phyloP scores from a whole-genome alignment of 2,797 vertebrate genomes.

The Melanotaenia pygmaea region DNA sequence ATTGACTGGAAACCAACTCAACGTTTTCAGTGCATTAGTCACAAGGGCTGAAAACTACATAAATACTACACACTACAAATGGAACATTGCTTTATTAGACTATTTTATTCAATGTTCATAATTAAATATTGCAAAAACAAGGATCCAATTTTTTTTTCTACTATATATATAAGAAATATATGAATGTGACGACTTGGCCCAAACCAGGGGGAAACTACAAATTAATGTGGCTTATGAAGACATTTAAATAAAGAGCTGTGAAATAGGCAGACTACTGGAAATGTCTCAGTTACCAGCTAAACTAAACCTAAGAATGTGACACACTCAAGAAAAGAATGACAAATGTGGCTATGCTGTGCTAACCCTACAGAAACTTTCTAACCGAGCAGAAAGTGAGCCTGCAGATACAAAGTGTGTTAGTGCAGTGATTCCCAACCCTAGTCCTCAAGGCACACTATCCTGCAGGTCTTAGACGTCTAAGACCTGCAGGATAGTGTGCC shows the following conservation, averaged over 20 bases:
- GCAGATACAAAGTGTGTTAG: slow-evolving; percentile 8
- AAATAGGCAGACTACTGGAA: background rate
- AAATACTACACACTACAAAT: background rate
- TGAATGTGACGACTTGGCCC: background rate
- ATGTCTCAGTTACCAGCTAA: background rate
- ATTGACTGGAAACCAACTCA: too few species aligned
- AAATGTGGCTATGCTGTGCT: slow-evolving; percentile 22
- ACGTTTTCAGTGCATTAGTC: slow-evolving; percentile 39
- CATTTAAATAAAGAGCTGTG: slow-evolving; percentile 1
- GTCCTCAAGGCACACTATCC: too few species aligned
- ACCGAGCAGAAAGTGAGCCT: slow-evolving; percentile 11
- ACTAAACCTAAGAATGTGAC: background rate
- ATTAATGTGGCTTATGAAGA: background rate
- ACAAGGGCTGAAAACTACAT: slow-evolving; percentile 5
- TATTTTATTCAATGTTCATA: background rate
- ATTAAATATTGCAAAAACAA: background rate
- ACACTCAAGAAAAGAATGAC: background rate
- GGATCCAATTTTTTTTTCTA: background rate
- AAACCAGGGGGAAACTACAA: background rate
- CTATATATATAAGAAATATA: background rate
- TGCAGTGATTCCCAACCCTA: too few species aligned
- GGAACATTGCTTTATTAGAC: background rate
- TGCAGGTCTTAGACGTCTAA: too few species aligned
- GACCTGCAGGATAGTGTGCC: too few species aligned
- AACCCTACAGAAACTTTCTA: slow-evolving; percentile 2